Evolutionary conservation across 2,888 invertebrate genomes (phyloP), one percentile per base, ranked within the genome.

Genomic region (Syritta pipiens): DNA sequence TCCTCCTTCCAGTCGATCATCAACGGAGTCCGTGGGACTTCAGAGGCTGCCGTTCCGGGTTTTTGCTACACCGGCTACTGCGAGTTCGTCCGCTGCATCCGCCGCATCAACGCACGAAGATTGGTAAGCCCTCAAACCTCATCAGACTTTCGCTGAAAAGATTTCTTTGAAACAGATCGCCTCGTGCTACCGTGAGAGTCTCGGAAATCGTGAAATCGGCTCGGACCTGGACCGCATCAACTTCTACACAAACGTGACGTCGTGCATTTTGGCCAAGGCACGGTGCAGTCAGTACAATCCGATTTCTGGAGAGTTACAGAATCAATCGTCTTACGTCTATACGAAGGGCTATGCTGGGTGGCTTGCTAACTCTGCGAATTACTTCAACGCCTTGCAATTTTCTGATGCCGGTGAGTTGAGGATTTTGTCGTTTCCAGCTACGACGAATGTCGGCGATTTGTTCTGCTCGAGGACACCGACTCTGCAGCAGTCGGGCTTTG

Each of bases 271-370:
- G 67, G 92, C 93, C 0, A 91, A 91, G 83, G 87, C 92, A 1
- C 90, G 93, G 59, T 93, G 93, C 86, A 90, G 91, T 46, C 87
- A 89, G 1, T 91, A 89, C 84, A 93, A 93, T 85, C 93, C 93
- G 2, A 92, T 93, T 60, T 92, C 93, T 1, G 93, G 93, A 9
- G 91, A 91, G 68, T 86, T 90, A 2, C 92, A 92, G 86, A 89
- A 90, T 30, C 90, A 91, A 22, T n/a, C n/a, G n/a, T 89, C 89
- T 2, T 59, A 86, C 71, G 69, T 82, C 75, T 59, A 86, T 71
- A 69, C 82, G 72, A 83, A 84, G 75, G 82, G 84, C 81, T 83
- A 84, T 9, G 48, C 81, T 86, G 44, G 83, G 88, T 62, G 89
- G 88, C 42, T 14, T 35, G 65, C 26, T 6, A 68, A 44, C 42